phyloP scores from a whole-genome alignment of 64 coral and sea anemone species.

The Orbicella faveolata region DNA sequence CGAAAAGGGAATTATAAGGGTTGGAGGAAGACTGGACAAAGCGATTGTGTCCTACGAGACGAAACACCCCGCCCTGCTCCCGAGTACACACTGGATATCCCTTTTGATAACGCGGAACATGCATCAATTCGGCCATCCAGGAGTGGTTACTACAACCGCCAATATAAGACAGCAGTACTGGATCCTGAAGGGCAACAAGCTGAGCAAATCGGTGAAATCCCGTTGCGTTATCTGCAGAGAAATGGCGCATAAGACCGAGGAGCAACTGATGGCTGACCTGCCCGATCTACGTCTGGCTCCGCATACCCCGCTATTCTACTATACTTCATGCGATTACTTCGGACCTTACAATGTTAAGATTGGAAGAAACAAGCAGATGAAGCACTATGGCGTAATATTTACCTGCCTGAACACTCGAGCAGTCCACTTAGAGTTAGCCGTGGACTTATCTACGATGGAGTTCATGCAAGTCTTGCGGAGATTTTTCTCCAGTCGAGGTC shows the following conservation, averaged over 20 bases:
- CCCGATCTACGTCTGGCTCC: constrained; percentile 11
- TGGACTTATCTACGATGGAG: constrained; percentile 33
- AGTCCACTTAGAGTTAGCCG: constrained; percentile 42
- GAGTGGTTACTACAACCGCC: constrained; percentile 30
- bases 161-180: constrained; percentile 53
- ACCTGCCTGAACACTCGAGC: constrained; percentile 46
- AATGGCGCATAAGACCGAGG: constrained; percentile 27
- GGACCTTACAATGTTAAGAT: constrained; percentile 16
- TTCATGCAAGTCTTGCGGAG: constrained; percentile 12
- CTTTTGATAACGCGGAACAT: constrained; percentile 29
- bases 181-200: constrained; percentile 19
- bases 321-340: constrained; percentile 51
- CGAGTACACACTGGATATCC: constrained; percentile 26
- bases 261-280: constrained; percentile 21
- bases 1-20: constrained; percentile 34
- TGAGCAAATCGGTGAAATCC: constrained; percentile 43
- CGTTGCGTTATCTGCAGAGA: constrained; percentile 33
- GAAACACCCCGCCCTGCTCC: constrained; percentile 43
- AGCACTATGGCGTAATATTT: constrained; percentile 46
- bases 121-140: neutral
- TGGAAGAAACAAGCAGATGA: neutral
- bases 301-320: constrained; percentile 22
- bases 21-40: constrained; percentile 38
- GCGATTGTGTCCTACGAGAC: constrained; percentile 44
- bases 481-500: constrained; percentile 19